Evolutionary conservation across 2,113 vertebrate species (phyloP).

Genomic region (Cyanoderma ruficeps): DNA sequence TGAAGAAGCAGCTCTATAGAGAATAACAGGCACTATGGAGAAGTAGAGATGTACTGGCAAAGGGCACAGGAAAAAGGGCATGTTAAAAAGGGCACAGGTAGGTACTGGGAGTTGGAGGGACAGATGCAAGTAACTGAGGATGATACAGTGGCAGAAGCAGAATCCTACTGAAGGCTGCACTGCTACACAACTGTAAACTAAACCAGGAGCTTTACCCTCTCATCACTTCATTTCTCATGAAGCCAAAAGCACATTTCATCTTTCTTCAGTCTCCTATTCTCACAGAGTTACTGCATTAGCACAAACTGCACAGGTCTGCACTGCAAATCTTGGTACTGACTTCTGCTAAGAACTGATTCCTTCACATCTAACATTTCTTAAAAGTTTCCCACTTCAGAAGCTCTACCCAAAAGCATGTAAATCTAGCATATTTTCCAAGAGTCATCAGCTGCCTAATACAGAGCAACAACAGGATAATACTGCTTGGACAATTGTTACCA

Average conservation of each 20-base stretch:
- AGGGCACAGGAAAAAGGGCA: background rate
- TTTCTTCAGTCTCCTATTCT: background rate
- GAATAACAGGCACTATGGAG: background rate
- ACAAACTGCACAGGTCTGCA: background rate
- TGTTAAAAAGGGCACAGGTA: background rate
- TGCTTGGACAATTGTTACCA: background rate
- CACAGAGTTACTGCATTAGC: background rate
- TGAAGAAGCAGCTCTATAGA: background rate
- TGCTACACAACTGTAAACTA: background rate
- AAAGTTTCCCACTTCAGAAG: background rate
- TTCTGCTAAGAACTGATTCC: background rate
- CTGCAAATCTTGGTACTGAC: background rate
- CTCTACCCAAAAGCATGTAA: background rate
- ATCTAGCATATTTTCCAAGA: background rate
- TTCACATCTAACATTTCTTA: rapidly evolving
- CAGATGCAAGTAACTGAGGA: background rate
- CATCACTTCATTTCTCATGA: background rate
- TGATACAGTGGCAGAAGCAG: background rate
- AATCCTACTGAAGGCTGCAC: background rate
- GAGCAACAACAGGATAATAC: background rate
- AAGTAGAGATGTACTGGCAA: background rate
- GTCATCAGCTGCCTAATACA: background rate
- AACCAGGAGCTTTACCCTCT: background rate
- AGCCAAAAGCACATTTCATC: background rate
- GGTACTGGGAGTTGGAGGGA: background rate